Conservation (phyloP, 2,888 invertebrate genomes). For the Standfussiana lucernea region DNA sequence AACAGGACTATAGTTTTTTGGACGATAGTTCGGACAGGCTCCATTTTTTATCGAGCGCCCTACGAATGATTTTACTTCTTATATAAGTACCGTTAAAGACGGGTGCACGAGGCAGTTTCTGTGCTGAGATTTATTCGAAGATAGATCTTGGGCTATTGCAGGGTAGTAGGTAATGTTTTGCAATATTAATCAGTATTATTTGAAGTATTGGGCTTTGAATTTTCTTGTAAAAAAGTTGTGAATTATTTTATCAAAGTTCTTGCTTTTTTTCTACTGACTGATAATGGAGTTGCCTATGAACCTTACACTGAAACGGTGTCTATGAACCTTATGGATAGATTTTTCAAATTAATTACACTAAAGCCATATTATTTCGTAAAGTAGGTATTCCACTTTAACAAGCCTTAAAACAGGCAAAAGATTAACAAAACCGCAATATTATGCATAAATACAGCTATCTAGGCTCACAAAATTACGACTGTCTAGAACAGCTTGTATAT, state of each 20-base stretch:
- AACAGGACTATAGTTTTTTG: constrained; percentile 89
- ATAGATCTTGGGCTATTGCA: constrained; percentile 60
- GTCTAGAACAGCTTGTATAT: constrained; percentile 4
- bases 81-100: constrained; percentile 86
- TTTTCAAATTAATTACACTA: background rate
- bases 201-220: background rate
- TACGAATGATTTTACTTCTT: constrained; percentile 87
- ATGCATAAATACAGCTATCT: constrained; percentile 16
- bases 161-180: background rate
- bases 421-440: background rate
- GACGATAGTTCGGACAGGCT: constrained; percentile 75
- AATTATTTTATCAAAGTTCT: background rate
- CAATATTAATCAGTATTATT: background rate
- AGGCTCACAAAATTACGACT: constrained; percentile 1
- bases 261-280: background rate
- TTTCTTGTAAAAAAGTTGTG: background rate
- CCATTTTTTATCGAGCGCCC: constrained; percentile 88
- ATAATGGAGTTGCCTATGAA: background rate
- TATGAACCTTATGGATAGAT: background rate
- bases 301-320: background rate
- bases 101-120: constrained; percentile 69
- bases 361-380: background rate
- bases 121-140: constrained; percentile 71
- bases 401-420: background rate
- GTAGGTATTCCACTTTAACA: background rate